A percentile compares a stretch with the other conserved stretches of the same genome.
Conservation (phyloP, 2,888 invertebrate species). For the Eristalinus aeneus region DNA sequence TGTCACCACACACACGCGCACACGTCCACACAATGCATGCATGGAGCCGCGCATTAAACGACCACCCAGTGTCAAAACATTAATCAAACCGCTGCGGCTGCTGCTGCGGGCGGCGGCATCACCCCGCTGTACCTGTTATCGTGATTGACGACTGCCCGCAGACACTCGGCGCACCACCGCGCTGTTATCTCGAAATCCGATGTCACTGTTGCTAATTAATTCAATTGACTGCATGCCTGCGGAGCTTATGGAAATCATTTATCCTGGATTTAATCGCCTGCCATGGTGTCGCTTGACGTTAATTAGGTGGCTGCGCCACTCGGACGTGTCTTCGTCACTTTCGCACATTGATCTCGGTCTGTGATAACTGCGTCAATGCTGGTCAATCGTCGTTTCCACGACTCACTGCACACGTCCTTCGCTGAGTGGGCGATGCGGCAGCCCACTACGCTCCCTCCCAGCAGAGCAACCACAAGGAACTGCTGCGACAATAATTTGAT, state of each 20-base stretch:
- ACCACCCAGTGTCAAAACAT: not conserved
- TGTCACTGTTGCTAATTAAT: constrained; percentile 39
- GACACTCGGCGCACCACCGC: not conserved
- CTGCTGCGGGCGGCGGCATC: not conserved
- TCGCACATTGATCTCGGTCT: not conserved
- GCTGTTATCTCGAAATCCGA: not conserved
- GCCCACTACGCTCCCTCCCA: not conserved
- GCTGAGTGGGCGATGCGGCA: no score
- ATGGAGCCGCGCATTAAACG: not conserved
- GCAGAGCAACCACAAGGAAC: not conserved
- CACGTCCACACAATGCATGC: not conserved
- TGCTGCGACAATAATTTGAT: constrained; percentile 1
- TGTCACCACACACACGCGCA: not conserved
- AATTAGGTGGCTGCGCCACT: not conserved
- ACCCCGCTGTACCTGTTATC: not conserved
- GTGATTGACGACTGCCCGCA: not conserved
- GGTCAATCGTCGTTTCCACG: not conserved
- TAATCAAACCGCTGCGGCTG: not conserved
- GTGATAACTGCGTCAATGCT: not conserved
- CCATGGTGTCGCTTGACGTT: not conserved
- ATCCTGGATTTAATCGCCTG: constrained; percentile 1
- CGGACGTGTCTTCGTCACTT: not conserved
- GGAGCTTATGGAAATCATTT: constrained; percentile 2
- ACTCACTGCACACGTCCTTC: not conserved
- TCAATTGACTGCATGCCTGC: constrained; percentile 1